Evolutionary conservation across 2,888 invertebrate genomes (phyloP).

Genomic region (Melanargia galathea): DNA sequence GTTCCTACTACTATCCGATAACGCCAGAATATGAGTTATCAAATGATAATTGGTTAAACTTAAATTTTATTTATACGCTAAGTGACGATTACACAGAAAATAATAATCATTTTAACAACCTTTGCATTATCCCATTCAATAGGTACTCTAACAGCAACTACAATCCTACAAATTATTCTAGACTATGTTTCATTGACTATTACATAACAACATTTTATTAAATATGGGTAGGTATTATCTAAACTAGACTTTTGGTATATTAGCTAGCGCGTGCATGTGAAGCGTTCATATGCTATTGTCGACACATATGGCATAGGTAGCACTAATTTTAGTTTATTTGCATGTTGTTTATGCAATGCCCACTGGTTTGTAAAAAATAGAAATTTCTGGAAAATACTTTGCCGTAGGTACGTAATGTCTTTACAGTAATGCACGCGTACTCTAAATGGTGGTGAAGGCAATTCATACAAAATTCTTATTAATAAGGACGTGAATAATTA

Average conservation of each 20-base stretch:
- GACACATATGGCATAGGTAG: not conserved
- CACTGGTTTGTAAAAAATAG: not conserved
- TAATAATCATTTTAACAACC: slow-evolving; percentile 34
- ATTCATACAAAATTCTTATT: slow-evolving; percentile 40
- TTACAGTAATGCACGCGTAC: slow-evolving; percentile 3
- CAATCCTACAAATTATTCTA: slow-evolving; percentile 47
- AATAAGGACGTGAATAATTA: slow-evolving; percentile 15
- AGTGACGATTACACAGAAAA: slow-evolving; percentile 6
- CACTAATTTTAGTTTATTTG: not conserved
- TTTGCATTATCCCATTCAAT: slow-evolving; percentile 31
- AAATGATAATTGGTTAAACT: slow-evolving; percentile 2
- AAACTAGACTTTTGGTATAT: slow-evolving; percentile 38
- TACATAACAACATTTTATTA: slow-evolving; percentile 48
- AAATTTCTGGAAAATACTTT: not conserved
- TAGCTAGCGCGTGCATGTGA: not conserved
- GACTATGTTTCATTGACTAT: slow-evolving; percentile 46
- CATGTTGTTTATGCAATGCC: not conserved
- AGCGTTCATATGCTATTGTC: not conserved
- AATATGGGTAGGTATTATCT: slow-evolving; percentile 38
- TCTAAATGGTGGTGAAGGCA: slow-evolving; percentile 39
- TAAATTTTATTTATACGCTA: not conserved
- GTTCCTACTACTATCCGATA: slow-evolving; percentile 14
- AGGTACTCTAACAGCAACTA: slow-evolving; percentile 45
- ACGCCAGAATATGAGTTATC: slow-evolving; percentile 12
- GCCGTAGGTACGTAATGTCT: not conserved